These are phyloP conservation scores for Oriolus oriolus DNA, from an alignment of 2,113 vertebrate species.

Conservation along the genomic window DNA sequence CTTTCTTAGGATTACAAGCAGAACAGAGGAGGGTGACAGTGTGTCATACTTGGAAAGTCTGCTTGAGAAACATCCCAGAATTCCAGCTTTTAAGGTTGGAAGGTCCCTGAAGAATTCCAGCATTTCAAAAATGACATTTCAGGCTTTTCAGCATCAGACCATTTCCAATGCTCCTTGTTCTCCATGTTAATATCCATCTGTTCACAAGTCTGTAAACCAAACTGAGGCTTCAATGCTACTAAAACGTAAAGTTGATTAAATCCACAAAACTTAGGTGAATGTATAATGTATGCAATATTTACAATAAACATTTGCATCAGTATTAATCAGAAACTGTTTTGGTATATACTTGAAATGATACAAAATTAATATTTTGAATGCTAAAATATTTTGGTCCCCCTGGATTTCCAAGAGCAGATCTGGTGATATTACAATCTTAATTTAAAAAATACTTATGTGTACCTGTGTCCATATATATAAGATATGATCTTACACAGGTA, in stretches of 20 bases:
- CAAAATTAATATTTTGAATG: constrained; percentile 71
- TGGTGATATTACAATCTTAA: constrained; percentile 65
- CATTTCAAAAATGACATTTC: not conserved
- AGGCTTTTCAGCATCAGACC: not conserved
- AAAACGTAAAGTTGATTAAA: not conserved
- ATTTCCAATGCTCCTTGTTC: not conserved
- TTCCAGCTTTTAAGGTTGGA: constrained; percentile 35
- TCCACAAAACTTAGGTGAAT: not conserved
- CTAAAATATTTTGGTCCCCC: constrained; percentile 77
- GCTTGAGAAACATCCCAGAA: constrained; percentile 20
- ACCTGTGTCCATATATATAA: constrained; percentile 46
- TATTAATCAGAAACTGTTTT: constrained; percentile 64
- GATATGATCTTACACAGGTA: constrained; percentile 62
- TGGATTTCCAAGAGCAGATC: constrained; percentile 74
- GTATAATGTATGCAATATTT: constrained; percentile 3
- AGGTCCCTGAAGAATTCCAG: constrained; percentile 34
- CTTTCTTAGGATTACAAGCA: not conserved
- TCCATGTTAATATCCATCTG: not conserved
- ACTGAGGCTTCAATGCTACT: constrained; percentile 40
- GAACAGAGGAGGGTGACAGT: constrained; percentile 15
- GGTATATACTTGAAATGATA: constrained; percentile 74
- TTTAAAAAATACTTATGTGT: constrained; percentile 56
- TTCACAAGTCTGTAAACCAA: constrained; percentile 12
- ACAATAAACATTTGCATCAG: constrained; percentile 61
- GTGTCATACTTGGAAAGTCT: not conserved